phyloP scores from a whole-genome alignment of 2,888 invertebrate species.

The Ormyrus nitidulus region DNA sequence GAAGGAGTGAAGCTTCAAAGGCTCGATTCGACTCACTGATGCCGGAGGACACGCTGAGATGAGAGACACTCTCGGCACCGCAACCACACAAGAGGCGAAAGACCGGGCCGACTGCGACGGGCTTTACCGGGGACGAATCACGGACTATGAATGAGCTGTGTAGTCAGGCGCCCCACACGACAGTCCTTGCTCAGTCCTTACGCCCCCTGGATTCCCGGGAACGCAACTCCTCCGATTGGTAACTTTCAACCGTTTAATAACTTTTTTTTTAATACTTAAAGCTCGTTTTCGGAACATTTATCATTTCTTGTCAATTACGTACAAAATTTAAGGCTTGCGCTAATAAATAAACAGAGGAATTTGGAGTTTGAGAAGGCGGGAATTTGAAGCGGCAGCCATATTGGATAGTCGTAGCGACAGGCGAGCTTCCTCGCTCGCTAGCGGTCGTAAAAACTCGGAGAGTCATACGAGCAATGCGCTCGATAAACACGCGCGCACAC shows the following conservation, averaged over 20 bases:
- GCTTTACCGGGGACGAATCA: conserved; percentile 46
- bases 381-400: not conserved
- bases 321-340: too few species aligned
- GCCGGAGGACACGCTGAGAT: conserved; percentile 36
- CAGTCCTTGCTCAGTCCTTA: too few species aligned
- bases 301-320: too few species aligned
- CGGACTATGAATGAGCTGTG: conserved; percentile 10
- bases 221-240: too few species aligned
- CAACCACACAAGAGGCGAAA: conserved; percentile 48
- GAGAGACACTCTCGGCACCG: conserved; percentile 33
- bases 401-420: too few species aligned
- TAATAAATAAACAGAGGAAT: not conserved
- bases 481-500: conserved; percentile 46
- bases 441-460: conserved; percentile 23
- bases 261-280: too few species aligned
- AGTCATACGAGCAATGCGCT: conserved; percentile 52
- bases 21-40: too few species aligned
- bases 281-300: too few species aligned
- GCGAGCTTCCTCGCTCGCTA: conserved; percentile 14
- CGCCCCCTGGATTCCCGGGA: too few species aligned
- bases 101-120: conserved; percentile 49
- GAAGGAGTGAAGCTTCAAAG: not conserved
- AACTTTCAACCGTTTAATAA: too few species aligned
- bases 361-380: not conserved
- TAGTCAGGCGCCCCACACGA: not conserved